Evolutionary conservation across 2,888 invertebrate genomes (phyloP).

Genomic region (Polydesmus complanatus): DNA sequence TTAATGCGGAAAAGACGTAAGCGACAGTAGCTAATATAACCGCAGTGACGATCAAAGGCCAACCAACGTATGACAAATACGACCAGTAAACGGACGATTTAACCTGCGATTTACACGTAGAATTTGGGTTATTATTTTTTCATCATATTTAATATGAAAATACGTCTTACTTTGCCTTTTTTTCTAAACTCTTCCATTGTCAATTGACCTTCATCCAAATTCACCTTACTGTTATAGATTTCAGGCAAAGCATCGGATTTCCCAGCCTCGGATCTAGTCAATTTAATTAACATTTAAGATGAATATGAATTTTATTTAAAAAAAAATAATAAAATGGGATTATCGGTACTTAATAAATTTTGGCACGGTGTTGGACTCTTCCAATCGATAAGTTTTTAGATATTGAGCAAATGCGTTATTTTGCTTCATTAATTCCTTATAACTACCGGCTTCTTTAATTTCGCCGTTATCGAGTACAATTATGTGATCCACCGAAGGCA

Average conservation of each 20-base stretch:
- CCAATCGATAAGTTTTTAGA: not conserved
- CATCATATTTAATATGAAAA: not conserved
- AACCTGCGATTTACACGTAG: not conserved
- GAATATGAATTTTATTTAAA: too few relatives aligned
- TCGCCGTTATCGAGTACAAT: slow-evolving; percentile 42
- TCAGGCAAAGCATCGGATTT: not conserved
- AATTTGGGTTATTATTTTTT: not conserved
- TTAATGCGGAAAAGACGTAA: not conserved
- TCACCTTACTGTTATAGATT: not conserved
- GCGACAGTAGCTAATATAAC: not conserved
- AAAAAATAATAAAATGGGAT: not conserved
- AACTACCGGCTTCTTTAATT: slow-evolving; percentile 39
- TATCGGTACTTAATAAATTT: not conserved
- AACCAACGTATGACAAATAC: slow-evolving; percentile 45
- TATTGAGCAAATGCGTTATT: not conserved
- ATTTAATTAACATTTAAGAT: not conserved
- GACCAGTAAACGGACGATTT: slow-evolving; percentile 48
- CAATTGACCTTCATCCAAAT: not conserved
- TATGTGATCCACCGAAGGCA: slow-evolving; percentile 43
- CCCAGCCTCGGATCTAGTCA: not conserved
- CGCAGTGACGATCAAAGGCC: not conserved
- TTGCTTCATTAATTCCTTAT: not conserved
- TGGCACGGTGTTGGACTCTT: not conserved
- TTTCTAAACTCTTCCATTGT: not conserved
- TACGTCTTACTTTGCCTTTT: not conserved